Evolutionary conservation across 2,113 vertebrate species (phyloP), one percentile per base, ranked within the genome.

Genomic region (Phyllostomus hastatus): DNA sequence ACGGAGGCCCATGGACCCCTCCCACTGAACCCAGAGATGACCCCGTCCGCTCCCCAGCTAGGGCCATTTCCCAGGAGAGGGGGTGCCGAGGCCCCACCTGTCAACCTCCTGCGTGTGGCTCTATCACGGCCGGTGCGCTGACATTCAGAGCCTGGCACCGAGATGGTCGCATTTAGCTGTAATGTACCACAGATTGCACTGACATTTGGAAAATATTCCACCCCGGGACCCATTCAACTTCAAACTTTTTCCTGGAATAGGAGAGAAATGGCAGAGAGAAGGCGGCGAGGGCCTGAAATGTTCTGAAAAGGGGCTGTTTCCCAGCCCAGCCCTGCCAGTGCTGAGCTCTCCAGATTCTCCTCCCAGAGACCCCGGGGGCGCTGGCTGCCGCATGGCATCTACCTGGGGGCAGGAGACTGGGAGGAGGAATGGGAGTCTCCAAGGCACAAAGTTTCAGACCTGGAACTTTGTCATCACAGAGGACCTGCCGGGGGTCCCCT

Each of bases 151-250:
- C 97, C 96, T 96, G 88, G 97, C 97, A 28, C 95, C 43, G 86
- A 95, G 97, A 98, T 97, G 98, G 98, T 98, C 98, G 80, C 98
- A 91, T 98, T 98, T 98, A 98, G 97, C 97, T 20, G 76, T 98
- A 97, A 98, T 98, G 98, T 98, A 97, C 97, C 98, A 94, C 97
- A 98, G 98, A 98, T 98, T 98, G 98, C 98, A 96, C 98, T 98
- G 98, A 98, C 98, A 98, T 98, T 98, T 98, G 98, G 98, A 97
- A 98, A 98, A 97, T 97, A 95, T 97, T 98, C 98, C 93, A 96
- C 98, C 98, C 97, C 97, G 97, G 98, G 98, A 99, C 98, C 97
- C 97, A 98, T 98, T 98, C 96, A 86, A 98, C 98, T 98, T 97
- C 98, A 50, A 11, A 96, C 93, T 97, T 98, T 96, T 97, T 84